These are phyloP conservation scores for Heterohyrax brucei DNA, from an alignment of 2,797 vertebrate species.

Conservation along the genomic window DNA sequence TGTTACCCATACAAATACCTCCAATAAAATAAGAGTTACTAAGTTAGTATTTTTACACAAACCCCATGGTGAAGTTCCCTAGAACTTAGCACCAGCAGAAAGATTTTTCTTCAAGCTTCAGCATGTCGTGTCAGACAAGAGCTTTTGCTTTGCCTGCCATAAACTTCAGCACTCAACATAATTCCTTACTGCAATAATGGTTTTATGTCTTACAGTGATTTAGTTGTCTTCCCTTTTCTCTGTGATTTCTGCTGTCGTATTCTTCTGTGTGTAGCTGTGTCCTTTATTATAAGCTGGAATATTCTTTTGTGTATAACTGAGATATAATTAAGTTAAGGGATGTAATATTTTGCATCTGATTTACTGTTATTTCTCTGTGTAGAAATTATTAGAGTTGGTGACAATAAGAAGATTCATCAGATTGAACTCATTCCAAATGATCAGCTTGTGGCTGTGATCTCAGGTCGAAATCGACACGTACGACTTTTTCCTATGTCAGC, in stretches of 20 bases:
- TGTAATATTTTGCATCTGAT: constrained; percentile 53
- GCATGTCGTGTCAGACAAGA: background rate
- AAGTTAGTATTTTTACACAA: constrained; percentile 39
- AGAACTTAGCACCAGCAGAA: constrained; percentile 14
- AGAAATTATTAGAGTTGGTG: constrained; percentile 98
- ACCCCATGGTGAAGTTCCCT: background rate
- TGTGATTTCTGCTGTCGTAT: constrained; percentile 42
- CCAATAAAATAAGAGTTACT: constrained; percentile 15
- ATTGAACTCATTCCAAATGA: constrained; percentile 96
- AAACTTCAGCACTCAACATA: constrained; percentile 45
- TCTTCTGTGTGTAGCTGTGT: background rate
- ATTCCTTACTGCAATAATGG: background rate
- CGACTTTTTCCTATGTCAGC: constrained; percentile 96
- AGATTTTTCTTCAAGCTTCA: constrained; percentile 31
- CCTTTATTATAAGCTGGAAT: background rate
- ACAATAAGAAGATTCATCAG: constrained; percentile 98
- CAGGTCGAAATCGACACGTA: constrained; percentile 98
- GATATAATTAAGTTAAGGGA: background rate
- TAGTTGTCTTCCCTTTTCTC: background rate
- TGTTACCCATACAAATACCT: background rate
- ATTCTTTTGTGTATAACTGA: constrained; percentile 42
- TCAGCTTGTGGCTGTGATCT: constrained; percentile 98
- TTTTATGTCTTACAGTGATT: background rate
- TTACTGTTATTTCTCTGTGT: constrained; percentile 75
- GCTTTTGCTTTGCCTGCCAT: background rate